Conservation (phyloP, 2,888 invertebrate genomes). For the Cremastinae sp. region DNA sequence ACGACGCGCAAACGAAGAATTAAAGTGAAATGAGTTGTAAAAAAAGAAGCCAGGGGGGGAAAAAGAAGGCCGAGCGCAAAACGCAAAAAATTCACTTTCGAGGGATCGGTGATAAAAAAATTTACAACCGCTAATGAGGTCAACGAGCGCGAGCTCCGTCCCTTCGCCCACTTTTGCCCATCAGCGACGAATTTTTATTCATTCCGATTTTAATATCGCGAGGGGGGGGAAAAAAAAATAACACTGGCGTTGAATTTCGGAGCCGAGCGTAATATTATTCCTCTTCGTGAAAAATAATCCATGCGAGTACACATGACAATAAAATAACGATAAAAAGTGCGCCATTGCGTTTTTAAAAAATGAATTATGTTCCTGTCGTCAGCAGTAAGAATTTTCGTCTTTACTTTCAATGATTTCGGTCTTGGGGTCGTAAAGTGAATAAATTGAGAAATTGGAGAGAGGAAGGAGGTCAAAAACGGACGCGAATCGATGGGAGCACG, state of each 20-base stretch:
- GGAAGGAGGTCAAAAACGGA: background rate
- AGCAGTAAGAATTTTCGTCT: too few relatives aligned
- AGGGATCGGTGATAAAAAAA: conserved; percentile 11
- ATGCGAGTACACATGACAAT: too few relatives aligned
- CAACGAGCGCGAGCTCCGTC: conserved; percentile 34
- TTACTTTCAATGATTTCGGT: background rate
- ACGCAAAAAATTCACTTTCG: too few relatives aligned
- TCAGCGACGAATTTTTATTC: conserved; percentile 10
- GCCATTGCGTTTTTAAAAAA: too few relatives aligned
- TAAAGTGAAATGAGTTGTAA: conserved; percentile 2
- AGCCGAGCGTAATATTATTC: background rate
- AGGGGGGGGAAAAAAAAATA: background rate
- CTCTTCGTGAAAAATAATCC: too few relatives aligned
- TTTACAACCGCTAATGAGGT: conserved; percentile 21
- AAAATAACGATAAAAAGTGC: too few relatives aligned
- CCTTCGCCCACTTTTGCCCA: conserved; percentile 14
- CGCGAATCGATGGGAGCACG: background rate
- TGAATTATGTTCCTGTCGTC: too few relatives aligned
- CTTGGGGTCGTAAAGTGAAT: background rate
- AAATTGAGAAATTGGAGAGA: background rate
- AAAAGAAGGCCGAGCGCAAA: too few relatives aligned
- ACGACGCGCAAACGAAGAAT: conserved; percentile 14
- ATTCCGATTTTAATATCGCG: conserved; percentile 5
- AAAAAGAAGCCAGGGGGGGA: conserved; percentile 1
- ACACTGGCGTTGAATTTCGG: background rate